These are phyloP conservation scores for Rhadinocentrus ornatus DNA, from an alignment of 2,797 vertebrate species.

Conservation along the genomic window DNA sequence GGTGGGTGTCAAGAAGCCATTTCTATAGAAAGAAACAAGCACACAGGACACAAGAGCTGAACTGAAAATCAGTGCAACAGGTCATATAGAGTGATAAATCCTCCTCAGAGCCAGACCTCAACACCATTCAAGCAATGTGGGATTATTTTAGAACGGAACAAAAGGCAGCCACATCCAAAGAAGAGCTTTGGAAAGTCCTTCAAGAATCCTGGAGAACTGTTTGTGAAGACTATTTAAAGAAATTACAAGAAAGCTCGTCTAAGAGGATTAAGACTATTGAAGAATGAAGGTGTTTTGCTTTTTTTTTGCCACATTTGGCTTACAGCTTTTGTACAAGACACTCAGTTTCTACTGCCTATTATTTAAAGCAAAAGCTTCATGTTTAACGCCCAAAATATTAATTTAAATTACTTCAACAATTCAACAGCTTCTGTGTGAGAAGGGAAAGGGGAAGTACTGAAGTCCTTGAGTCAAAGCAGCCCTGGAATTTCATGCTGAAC, in stretches of 20 bases:
- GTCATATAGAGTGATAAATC: neutral
- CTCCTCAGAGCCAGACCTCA: neutral
- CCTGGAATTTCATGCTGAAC: conserved; percentile 15
- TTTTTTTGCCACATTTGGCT: no score
- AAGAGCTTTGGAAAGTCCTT: no score
- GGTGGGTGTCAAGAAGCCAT: neutral
- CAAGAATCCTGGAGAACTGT: no score
- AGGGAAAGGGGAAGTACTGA: conserved; percentile 20
- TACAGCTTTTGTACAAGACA: no score
- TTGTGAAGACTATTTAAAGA: neutral
- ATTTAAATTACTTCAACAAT: neutral
- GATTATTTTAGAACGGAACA: neutral
- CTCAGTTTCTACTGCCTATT: neutral
- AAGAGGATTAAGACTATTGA: neutral
- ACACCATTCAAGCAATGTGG: neutral
- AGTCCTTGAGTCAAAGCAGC: conserved; percentile 22
- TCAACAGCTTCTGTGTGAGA: neutral
- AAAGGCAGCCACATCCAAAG: no score
- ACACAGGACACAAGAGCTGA: neutral
- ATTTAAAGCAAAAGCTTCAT: neutral
- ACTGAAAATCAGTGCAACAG: neutral
- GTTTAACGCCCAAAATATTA: conserved; percentile 7
- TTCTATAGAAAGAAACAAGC: neutral
- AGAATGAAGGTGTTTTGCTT: no score
- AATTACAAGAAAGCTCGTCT: no score